These are phyloP conservation scores for Phaethornis superciliosus DNA, from an alignment of 2,113 vertebrate genomes.

Conservation along the genomic window DNA sequence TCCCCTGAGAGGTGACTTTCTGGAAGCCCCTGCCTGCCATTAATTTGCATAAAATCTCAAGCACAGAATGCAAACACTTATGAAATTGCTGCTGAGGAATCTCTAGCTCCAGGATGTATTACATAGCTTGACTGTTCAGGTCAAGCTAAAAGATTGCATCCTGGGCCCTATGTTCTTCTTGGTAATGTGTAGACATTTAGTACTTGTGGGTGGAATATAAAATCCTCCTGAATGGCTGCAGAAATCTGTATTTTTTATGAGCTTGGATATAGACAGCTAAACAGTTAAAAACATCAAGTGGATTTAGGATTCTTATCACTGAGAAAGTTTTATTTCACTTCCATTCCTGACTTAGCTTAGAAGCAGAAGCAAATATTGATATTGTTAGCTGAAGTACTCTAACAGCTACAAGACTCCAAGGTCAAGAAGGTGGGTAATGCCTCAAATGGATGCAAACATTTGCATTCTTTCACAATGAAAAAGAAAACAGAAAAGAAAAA, in stretches of 20 bases:
- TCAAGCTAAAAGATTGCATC: background rate
- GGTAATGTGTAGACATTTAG: background rate
- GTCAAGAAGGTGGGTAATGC: background rate
- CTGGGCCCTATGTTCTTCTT: background rate
- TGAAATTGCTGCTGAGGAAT: background rate
- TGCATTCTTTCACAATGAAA: background rate
- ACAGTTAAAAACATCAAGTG: background rate
- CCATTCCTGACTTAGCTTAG: background rate
- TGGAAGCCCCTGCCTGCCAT: background rate
- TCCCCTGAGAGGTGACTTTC: background rate
- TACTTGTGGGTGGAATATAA: background rate
- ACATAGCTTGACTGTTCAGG: background rate
- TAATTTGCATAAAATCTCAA: constrained; percentile 29
- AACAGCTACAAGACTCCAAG: background rate
- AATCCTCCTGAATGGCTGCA: background rate
- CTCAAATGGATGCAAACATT: background rate
- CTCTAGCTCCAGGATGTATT: background rate
- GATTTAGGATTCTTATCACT: background rate
- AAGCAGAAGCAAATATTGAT: background rate
- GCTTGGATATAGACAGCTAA: background rate
- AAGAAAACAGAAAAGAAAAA: background rate
- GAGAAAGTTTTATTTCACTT: background rate
- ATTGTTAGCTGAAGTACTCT: background rate
- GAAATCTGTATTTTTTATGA: background rate
- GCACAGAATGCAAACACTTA: background rate